Evolutionary conservation across 2,113 vertebrate genomes (phyloP), one percentile per base, ranked within the genome.

Genomic region (Spilogale gracilis): DNA sequence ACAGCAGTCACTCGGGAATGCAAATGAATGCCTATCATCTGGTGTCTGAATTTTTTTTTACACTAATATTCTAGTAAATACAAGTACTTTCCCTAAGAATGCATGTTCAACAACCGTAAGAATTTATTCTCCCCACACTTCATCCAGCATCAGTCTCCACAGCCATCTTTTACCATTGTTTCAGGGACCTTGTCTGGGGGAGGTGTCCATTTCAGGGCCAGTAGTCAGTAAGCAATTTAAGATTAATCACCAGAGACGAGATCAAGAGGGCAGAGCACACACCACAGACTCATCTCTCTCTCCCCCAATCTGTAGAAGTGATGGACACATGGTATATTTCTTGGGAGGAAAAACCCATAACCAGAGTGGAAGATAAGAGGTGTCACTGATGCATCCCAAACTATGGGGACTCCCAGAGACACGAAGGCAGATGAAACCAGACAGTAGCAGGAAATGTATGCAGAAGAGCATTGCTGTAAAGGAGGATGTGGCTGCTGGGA

Each of bases 311-410:
- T 95, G 56, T 73, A 50, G 50, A 83, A 93, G 94, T 89, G 38
- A 87, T 11, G 71, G 74, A 82, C 76, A 94, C 82, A n/a, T n/a
- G n/a, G 18, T 23, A 9, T 38, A 25, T 10, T 56, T 73, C 43
- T 79, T 38, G 3, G 12, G 17, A 45, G 8, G 12, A 13, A 17
- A 81, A 76, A 60, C 50, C 18, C 6, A 87, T 10, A 90, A n/a
- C 3, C 32, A 82, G 20, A 96, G 43, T 52, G 63, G 43, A 82
- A 97, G 92, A 56, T 76, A 92, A 90, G 56, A 91, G 52, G 18
- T 18, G 30, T 78, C n/a, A 16, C 1, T 9, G 16, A 52, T 86
- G 23, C 6, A 71, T 63, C 60, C 43, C 3, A 61, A 86, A 74
- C 32, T 79, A 3, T 10, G 32, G 60, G n/a, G 45, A 76, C 48